Evolutionary conservation across 2,797 vertebrate species (phyloP), one percentile per base, ranked within the genome.

Genomic region (Pipistrellus pygmaeus): DNA sequence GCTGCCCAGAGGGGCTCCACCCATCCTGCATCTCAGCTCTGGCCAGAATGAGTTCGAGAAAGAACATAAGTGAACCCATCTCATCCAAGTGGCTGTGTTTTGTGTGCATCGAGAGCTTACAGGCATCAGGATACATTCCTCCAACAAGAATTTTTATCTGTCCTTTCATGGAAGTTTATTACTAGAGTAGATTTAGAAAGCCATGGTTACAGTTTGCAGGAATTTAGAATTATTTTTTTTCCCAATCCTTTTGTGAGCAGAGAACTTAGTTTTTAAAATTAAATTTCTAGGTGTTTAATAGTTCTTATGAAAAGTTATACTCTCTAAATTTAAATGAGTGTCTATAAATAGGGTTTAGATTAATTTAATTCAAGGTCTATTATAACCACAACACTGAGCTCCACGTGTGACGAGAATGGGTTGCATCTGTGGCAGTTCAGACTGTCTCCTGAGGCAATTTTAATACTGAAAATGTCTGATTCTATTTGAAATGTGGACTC

Each of bases 311-410:
- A 66, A 76, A 15, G 38, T 38, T 72, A 3, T 64, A 25, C 18
- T n/a, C 30, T 83, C 9, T 46, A 60, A 87, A 78, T 88, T 86
- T 71, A 95, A 95, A 83, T 57, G n/a, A 51, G 38, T 86, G 11
- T 53, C 73, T 77, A 25, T 38, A 89, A 41, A n/a, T 64, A 81
- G 48, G 17, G 17, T 66, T 91, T 87, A 68, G 23, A 55, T 83
- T 80, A 89, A 80, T 46, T 87, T 66, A 48, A 77, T 82, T 90
- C 38, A 75, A 71, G 80, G 68, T 15, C 32, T 27, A 8, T 75
- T 76, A 23, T 53, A 80, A 85, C 17, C 38, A 44, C 6, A 23
- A 17, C 12, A 15, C 32, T 35, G 6, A 77, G 12, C 18, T 15
- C 76, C 30, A 2, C 0, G 3, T 32, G 72, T 27, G 18, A 78